These are phyloP conservation scores for Ophraella communa DNA, from an alignment of 2,888 invertebrate genomes.

Conservation along the genomic window DNA sequence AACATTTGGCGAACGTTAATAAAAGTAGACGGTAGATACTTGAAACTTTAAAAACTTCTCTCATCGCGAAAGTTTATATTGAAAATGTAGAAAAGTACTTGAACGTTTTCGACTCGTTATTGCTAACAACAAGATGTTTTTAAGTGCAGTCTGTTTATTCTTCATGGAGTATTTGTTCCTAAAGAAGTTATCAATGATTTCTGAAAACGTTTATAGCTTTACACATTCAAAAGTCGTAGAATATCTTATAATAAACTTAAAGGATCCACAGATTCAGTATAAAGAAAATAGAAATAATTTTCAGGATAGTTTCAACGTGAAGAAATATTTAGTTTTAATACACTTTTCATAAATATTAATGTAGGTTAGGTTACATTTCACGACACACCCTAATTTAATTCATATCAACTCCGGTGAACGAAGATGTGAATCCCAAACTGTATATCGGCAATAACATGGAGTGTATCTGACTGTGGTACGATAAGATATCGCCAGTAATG, in stretches of 20 bases:
- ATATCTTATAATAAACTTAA: background rate
- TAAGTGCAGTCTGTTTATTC: background rate
- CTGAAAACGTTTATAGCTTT: background rate
- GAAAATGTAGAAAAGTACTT: slow-evolving; percentile 19
- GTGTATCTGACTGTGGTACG: slow-evolving; percentile 46
- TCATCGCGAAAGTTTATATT: slow-evolving; percentile 25
- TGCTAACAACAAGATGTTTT: slow-evolving; percentile 18
- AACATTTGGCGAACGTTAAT: slow-evolving; percentile 17
- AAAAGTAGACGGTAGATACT: slow-evolving; percentile 19
- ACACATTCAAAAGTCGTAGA: background rate
- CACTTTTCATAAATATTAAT: too few species aligned
- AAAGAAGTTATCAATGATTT: background rate
- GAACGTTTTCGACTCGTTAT: slow-evolving; percentile 11
- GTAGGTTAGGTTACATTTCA: too few species aligned
- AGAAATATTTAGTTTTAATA: too few species aligned
- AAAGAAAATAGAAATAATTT: background rate
- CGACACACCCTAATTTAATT: background rate
- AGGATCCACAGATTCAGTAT: background rate
- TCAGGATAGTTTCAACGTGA: too few species aligned
- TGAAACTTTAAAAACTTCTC: slow-evolving; percentile 18
- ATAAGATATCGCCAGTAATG: slow-evolving; percentile 44
- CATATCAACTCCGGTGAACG: slow-evolving; percentile 30
- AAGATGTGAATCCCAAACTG: slow-evolving; percentile 42
- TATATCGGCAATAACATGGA: slow-evolving; percentile 35
- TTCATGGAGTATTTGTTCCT: background rate